Evolutionary conservation across 2,113 vertebrate genomes (phyloP).

Genomic region (Myotis yumanensis): DNA sequence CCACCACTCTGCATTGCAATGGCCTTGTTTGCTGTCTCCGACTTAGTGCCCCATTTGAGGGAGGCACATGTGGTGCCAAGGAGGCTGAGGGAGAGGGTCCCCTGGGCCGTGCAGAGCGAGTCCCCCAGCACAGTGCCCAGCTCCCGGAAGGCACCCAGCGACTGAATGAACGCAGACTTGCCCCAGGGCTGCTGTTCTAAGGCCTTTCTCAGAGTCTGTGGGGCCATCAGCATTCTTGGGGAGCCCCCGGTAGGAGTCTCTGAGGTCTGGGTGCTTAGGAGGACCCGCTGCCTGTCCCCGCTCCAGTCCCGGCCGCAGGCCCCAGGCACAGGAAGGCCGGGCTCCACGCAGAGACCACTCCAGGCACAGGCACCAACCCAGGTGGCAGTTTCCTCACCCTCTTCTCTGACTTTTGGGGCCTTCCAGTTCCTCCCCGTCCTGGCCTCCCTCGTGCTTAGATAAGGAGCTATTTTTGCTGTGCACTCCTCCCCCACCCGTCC

Average conservation of each 20-base stretch:
- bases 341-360: not conserved
- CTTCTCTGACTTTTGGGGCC: not conserved
- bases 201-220: not conserved
- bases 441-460: not conserved
- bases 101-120: not conserved
- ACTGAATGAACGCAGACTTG: too few species aligned
- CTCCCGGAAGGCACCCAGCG: fast-evolving
- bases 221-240: too few species aligned
- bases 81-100: not conserved
- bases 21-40: not conserved
- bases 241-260: not conserved
- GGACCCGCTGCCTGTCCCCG: not conserved
- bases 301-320: too few species aligned
- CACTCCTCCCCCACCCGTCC: not conserved
- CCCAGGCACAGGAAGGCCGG: not conserved
- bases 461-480: constrained; percentile 20
- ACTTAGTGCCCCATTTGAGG: not conserved
- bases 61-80: fast-evolving
- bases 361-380: not conserved
- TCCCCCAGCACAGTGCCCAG: fast-evolving
- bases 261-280: not conserved
- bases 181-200: not conserved
- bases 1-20: fast-evolving
- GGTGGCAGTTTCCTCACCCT: not conserved
- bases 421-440: not conserved